These are phyloP conservation scores for Agraylea sexmaculata DNA, from an alignment of 1,140 invertebrate species.

Conservation along the genomic window DNA sequence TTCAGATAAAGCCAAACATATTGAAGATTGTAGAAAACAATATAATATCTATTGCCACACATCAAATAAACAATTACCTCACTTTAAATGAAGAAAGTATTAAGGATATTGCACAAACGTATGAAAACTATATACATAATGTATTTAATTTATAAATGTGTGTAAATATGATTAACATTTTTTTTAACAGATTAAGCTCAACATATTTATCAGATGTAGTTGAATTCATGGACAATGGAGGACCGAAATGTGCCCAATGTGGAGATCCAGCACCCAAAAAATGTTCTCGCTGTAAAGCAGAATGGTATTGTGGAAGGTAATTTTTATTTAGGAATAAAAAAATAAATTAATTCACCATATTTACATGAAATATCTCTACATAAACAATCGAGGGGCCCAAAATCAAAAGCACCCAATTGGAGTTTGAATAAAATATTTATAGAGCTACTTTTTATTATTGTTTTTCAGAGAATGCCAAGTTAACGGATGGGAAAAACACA, in stretches of 20 bases:
- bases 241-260: conserved; percentile 40
- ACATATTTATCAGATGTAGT: conserved; percentile 43
- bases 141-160: neutral
- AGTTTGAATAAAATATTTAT: neutral
- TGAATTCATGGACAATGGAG: conserved; percentile 38
- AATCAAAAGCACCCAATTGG: neutral
- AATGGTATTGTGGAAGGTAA: conserved; percentile 47
- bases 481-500: conserved; percentile 43
- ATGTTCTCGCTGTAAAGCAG: conserved; percentile 44
- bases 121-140: neutral
- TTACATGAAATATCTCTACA: neutral
- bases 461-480: conserved; percentile 43
- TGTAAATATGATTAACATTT: conserved; percentile 3
- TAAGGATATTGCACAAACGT: neutral
- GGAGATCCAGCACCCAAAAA: conserved; percentile 41
- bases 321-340: conserved; percentile 14
- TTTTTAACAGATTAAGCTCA: conserved; percentile 26
- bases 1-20: conserved; percentile 31
- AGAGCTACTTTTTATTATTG: conserved; percentile 5
- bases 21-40: conserved; percentile 33
- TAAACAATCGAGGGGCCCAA: neutral
- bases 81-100: too few relatives aligned
- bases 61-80: conserved; percentile 29
- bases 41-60: conserved; percentile 29
- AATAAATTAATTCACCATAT: neutral